Base-by-base conservation (phyloP, 2,888 invertebrate genomes). In the Parnassius smintheus region DNA sequence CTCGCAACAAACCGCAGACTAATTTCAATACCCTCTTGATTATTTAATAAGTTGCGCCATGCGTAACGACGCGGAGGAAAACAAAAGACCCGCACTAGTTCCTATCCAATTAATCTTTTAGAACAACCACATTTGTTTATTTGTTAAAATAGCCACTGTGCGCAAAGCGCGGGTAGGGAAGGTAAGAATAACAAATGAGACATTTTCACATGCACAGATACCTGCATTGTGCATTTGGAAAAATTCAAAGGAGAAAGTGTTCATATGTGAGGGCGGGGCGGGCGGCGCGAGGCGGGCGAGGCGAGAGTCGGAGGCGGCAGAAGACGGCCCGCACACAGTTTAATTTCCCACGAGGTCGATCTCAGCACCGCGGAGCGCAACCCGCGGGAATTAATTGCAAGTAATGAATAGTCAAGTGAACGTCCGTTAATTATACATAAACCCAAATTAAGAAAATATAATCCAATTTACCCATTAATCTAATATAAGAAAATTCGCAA, bases 341-440 rank as follows among this genome's bases (percentile, higher is more conserved):
- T 91, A 91, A 91, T 91, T 91, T 91, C 91, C 91, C 91, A 90
- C 88, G 91, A 91, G 91, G 91, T 90, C 91, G 89, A 91, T 91
- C 91, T 91, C 88, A 80, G 88, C 84, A 87, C 86, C 87, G 86
- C 85, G 83, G 82, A 84, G 88, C 88, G 77, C 86, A 84, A 83
- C 91, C 87, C 91, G 91, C 88, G 91, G 91, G 91, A 91, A 88
- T 91, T 91, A 91, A 91, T 90, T 91, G 91, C 89, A 83, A 88
- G 88, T 90, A 91, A 91, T 91, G 91, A 91, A 91, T 91, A 91
- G 91, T 86, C 90, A 86, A 91, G 91, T 88, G 89, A 88, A 84
- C 86, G 81, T 82, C 86, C 81, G 85, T 88, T 91, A 89, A 91
- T 91, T 91, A 90, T 86, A 84, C 82, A 83, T 77, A 81, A 69